Base-by-base conservation (phyloP, 2,797 vertebrate species). In the Micromesistius poutassou region DNA sequence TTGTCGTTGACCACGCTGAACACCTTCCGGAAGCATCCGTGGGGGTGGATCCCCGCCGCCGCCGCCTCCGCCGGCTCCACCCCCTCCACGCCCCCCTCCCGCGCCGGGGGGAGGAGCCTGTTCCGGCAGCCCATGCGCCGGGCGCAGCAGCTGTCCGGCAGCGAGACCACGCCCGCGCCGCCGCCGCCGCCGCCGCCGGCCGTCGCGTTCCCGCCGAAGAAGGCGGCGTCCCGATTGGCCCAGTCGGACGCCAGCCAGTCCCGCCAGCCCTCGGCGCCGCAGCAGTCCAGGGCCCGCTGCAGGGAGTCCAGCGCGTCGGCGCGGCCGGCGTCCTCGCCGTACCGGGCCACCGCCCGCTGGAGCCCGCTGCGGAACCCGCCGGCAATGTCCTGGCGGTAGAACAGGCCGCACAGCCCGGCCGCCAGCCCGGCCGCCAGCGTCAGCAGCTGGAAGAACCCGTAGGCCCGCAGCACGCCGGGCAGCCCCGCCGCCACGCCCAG, bases 211-310 rank as follows among this genome's bases (percentile, higher is more conserved):
- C 90, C 91, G 1, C 31, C 46, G 10, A 80, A 77, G 73, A 91
- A 90, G 74, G 87, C 82, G 77, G 86, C 88, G 8, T 93, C 93
- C 75, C 93, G 90, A 75, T 88, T 82, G 0, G 93, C 94, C 96
- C 96, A 96, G 72, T 96, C 95, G 0, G 95, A 95, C 9, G 84
- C 16, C 5, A 95, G 91, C 96, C 96, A 98, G 87, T 98, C 97
- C 0, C 78, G 93, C 93, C 96, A 98, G 38, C 95, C 91, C 31
- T 96, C 91, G 0, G 94, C 95, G 0, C 97, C 97, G 9, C 96
- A 97, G 86, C 96, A 97, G 72, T 94, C 89, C 81, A 98, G 79
- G 16, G 91, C 83, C 28, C 92, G 93, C 87, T 97, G 97, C 71
- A 98, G 84, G 77, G 92, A 91, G 50, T 98, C 97, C 84, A 98